A percentile compares a stretch with the other conserved stretches of the same genome.
phyloP scores from a whole-genome alignment of 2,113 vertebrate species.

The Apaloderma vittatum region DNA sequence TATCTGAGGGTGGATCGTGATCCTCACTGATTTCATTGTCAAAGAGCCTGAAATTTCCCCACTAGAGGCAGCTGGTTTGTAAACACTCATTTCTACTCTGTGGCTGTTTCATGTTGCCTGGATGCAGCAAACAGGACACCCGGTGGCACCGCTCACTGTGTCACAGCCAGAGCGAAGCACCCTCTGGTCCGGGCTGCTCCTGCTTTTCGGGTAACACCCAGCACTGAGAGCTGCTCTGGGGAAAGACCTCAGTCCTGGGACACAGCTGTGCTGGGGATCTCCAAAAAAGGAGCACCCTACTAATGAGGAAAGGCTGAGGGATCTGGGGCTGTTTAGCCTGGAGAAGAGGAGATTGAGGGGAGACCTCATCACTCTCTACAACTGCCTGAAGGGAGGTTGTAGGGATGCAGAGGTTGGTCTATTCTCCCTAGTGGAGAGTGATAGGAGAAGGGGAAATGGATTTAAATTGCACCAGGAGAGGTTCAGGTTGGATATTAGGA shows the following conservation, averaged over 20 bases:
- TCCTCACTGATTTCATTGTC: not conserved
- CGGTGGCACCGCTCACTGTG: not conserved
- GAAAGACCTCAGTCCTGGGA: not conserved
- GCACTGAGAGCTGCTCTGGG: not conserved
- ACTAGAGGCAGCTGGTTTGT: not conserved
- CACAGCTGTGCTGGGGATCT: not conserved
- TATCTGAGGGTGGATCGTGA: not conserved
- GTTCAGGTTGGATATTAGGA: too few relatives aligned
- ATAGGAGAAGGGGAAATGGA: too few relatives aligned
- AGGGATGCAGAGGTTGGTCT: too few relatives aligned
- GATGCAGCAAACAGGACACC: not conserved
- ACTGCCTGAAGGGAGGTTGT: too few relatives aligned
- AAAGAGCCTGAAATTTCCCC: not conserved
- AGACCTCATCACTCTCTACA: too few relatives aligned
- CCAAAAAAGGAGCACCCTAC: rapidly evolving
- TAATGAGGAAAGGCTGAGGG: too few relatives aligned
- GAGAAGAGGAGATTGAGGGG: too few relatives aligned
- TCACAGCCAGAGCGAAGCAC: rapidly evolving
- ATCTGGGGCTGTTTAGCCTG: too few relatives aligned
- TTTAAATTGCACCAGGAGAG: too few relatives aligned
- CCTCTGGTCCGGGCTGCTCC: not conserved
- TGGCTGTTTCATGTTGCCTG: rapidly evolving
- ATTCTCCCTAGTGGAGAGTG: too few relatives aligned
- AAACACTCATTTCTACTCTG: not conserved
- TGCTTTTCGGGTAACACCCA: not conserved